Evolutionary conservation across 2,113 vertebrate genomes (phyloP), one percentile per base, ranked within the genome.

Genomic region (Ophiodon elongatus): DNA sequence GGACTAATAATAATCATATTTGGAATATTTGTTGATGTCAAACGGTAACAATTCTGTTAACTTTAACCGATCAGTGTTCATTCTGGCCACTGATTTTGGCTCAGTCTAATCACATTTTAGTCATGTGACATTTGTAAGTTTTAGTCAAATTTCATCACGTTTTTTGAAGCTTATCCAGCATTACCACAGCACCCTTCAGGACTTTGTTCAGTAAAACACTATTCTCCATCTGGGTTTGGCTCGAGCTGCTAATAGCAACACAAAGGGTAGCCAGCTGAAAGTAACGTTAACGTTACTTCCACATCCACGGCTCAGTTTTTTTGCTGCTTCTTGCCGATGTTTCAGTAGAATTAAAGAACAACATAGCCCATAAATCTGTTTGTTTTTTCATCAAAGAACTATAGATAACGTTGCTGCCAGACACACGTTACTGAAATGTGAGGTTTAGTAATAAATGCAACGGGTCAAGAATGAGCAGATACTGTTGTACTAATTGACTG

Each of bases 11-110:
- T 80, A 81, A 88, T 86, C 50, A 64, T 73, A 75, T 87, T 78
- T 91, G 43, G 45, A 88, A 88, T 84, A 89, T 82, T 85, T 86
- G 83, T 86, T 87, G 82, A 92, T 72, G 76, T 89, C 84, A 91
- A 64, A 69, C 68, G 10, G 52, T 57, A 50, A 43, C 23, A 33
- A 21, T 50, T 8, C 1, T 5, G 70, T 60, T 76, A 19, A 73
- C 37, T 59, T 70, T 10, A 68, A 35, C 41, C 68, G 60, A 72
- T 50, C 52, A n/a, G 15, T 27, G n/a, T 68, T 66, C 6, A 47
- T 73, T 84, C 74, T 68, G n/a, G 29, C 39, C 6, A 57, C 43
- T 62, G 19, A 27, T 50, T 76, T 27, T 23, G 11, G 31, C 56
- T 69, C 41, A n/a, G 47, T n/a, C 21, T 54, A 54, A 29, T 59